Conservation (phyloP, 2,888 invertebrate genomes). For the Meta bourneti region DNA sequence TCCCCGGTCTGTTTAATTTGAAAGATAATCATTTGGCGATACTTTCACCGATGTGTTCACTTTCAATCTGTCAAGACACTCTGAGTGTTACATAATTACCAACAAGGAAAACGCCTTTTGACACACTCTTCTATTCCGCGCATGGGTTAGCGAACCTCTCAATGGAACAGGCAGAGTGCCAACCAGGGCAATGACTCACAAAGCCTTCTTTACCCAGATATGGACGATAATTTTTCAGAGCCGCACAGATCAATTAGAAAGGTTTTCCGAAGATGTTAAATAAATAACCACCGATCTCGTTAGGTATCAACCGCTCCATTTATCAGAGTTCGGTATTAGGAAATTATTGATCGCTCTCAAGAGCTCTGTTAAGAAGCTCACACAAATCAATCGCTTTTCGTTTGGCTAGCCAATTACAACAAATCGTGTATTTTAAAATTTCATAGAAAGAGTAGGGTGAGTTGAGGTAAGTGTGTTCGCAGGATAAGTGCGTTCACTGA, state of each 20-base stretch:
- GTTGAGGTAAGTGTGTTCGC: too few relatives aligned
- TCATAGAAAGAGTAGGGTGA: too few relatives aligned
- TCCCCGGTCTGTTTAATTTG: too few relatives aligned
- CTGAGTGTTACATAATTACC: background rate
- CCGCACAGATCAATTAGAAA: too few relatives aligned
- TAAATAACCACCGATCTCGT: background rate
- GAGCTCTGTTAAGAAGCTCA: too few relatives aligned
- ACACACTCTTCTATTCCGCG: too few relatives aligned
- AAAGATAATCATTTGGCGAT: too few relatives aligned
- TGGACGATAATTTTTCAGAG: background rate
- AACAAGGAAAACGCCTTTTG: background rate
- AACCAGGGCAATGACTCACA: conserved; percentile 26
- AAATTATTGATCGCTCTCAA: background rate
- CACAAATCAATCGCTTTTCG: too few relatives aligned
- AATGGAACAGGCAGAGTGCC: conserved; percentile 31
- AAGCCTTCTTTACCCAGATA: background rate
- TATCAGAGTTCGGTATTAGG: background rate
- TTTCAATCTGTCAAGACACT: background rate
- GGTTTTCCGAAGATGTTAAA: too few relatives aligned
- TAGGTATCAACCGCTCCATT: background rate
- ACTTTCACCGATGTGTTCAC: background rate
- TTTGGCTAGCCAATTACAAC: too few relatives aligned
- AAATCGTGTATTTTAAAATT: too few relatives aligned
- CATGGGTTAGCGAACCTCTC: background rate
- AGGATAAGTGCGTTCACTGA: too few relatives aligned